These are phyloP conservation scores for Notodonta ziczac DNA, from an alignment of 2,888 invertebrate species.

Conservation along the genomic window DNA sequence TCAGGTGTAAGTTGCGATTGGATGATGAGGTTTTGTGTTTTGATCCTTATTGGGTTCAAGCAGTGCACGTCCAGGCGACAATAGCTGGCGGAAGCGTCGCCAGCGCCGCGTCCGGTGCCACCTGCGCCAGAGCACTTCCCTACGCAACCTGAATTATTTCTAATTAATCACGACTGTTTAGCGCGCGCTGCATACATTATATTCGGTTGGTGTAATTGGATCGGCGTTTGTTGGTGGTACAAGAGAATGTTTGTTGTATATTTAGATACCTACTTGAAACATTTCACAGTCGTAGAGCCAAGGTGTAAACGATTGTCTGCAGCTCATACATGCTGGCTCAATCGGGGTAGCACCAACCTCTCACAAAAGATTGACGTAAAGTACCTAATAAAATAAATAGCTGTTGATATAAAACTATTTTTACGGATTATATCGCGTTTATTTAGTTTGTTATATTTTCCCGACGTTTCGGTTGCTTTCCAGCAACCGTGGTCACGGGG, in stretches of 20 bases:
- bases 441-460: too few relatives aligned
- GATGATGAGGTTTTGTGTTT: not conserved
- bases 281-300: too few relatives aligned
- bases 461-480: too few relatives aligned
- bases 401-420: too few relatives aligned
- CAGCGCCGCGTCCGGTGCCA: conserved; percentile 48
- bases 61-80: conserved; percentile 49
- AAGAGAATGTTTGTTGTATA: not conserved
- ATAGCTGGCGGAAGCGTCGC: conserved; percentile 59
- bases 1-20: not conserved
- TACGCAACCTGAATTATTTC: conserved; percentile 49
- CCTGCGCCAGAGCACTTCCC: conserved; percentile 51
- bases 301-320: too few relatives aligned
- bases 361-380: too few relatives aligned
- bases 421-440: too few relatives aligned
- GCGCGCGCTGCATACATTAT: not conserved
- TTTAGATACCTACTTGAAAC: not conserved
- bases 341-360: too few relatives aligned
- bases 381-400: too few relatives aligned
- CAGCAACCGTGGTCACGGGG: too few relatives aligned
- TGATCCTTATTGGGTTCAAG: conserved; percentile 25
- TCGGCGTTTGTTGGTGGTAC: not conserved
- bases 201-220: not conserved
- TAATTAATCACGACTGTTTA: conserved; percentile 33
- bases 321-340: too few relatives aligned